These are phyloP conservation scores for Candidula unifasciata DNA, from an alignment of 2,888 invertebrate species.

Conservation along the genomic window DNA sequence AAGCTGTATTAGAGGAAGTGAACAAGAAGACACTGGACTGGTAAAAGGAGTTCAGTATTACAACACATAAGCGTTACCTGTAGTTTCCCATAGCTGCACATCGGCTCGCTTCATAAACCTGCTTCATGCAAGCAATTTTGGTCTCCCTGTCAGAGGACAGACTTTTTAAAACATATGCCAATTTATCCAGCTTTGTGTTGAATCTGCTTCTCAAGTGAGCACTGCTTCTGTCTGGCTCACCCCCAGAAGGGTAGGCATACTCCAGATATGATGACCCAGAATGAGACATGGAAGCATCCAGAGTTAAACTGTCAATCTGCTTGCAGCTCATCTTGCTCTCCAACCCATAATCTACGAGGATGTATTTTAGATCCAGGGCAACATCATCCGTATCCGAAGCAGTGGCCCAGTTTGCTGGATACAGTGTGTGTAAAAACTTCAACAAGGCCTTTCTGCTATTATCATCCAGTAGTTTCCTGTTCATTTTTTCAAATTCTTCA, in stretches of 20 bases:
- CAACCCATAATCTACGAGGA: conserved; percentile 62
- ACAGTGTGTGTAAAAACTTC: conserved; percentile 47
- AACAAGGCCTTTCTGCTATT: conserved; percentile 42
- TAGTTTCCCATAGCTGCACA: conserved; percentile 70
- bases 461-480: conserved; percentile 33
- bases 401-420: conserved; percentile 66
- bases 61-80: conserved; percentile 39
- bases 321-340: conserved; percentile 65
- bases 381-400: conserved; percentile 68
- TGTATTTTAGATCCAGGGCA: conserved; percentile 62
- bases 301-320: conserved; percentile 63
- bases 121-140: conserved; percentile 70
- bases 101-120: conserved; percentile 64
- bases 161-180: conserved; percentile 64
- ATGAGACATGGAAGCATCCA: conserved; percentile 56
- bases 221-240: neutral
- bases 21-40: too few relatives aligned
- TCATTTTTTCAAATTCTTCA: conserved; percentile 5
- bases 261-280: conserved; percentile 65
- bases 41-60: neutral
- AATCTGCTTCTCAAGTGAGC: conserved; percentile 17
- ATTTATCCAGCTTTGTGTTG: neutral
- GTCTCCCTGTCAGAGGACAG: conserved; percentile 62
- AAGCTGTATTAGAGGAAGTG: too few relatives aligned
- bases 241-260: conserved; percentile 45